A percentile compares a stretch with the other conserved stretches of the same genome.
Evolutionary conservation across 2,797 vertebrate genomes (phyloP).

Genomic region (Martes flavigula): DNA sequence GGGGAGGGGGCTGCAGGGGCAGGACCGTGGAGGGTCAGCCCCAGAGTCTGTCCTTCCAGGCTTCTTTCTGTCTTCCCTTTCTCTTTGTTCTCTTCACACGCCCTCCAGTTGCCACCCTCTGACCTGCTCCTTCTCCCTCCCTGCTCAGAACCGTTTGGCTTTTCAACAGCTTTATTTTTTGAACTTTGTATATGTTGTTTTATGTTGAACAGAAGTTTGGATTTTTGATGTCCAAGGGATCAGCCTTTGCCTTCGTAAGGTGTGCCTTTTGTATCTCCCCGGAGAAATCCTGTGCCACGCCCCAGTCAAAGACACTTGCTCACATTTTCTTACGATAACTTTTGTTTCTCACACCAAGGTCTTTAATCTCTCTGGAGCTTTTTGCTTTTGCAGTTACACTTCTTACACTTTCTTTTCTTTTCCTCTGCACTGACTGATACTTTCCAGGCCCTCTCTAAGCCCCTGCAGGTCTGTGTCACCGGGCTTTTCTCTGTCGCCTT

Average conservation of each 20-base stretch:
- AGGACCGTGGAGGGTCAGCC: not conserved
- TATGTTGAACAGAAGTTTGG: not conserved
- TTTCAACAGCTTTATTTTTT: not conserved
- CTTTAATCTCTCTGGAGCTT: not conserved
- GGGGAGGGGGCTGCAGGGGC: not conserved
- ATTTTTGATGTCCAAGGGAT: not conserved
- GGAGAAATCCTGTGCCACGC: not conserved
- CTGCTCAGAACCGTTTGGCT: not conserved
- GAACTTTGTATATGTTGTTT: not conserved
- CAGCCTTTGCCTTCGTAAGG: not conserved
- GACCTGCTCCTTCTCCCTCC: not conserved
- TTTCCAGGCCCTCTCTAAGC: not conserved
- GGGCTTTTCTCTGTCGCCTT: fast-evolving
- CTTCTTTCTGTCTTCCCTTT: too few relatives aligned
- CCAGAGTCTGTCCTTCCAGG: fast-evolving
- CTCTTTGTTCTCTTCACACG: not conserved
- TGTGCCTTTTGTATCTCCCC: not conserved
- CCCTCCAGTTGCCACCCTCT: not conserved
- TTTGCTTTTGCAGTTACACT: not conserved
- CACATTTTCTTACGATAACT: not conserved
- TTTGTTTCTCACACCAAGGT: not conserved
- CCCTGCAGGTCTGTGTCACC: fast-evolving
- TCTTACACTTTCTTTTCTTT: too few relatives aligned
- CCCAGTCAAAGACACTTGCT: not conserved
- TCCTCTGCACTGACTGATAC: fast-evolving